Evolutionary conservation across 2,113 vertebrate genomes (phyloP).

Genomic region (Pachycephala philippinensis): DNA sequence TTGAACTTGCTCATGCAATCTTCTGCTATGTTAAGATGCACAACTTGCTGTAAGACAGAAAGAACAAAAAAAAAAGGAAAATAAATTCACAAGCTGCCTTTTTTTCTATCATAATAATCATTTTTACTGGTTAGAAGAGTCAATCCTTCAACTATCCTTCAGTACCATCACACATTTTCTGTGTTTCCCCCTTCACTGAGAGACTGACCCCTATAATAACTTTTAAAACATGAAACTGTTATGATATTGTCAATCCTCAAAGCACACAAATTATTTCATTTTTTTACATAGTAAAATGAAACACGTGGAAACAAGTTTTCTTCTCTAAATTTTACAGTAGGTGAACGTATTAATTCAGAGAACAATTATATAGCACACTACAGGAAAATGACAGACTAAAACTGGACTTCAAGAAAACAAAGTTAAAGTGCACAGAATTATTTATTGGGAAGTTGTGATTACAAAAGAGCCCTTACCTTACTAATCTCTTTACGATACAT

Average conservation of each 20-base stretch:
- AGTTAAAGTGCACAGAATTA: background rate
- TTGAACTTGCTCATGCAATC: slow-evolving; percentile 91
- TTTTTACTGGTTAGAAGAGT: background rate
- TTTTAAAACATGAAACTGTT: background rate
- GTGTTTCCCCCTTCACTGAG: background rate
- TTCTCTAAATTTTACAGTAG: background rate
- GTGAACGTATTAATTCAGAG: background rate
- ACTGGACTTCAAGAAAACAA: background rate
- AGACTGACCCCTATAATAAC: background rate
- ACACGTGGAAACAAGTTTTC: background rate
- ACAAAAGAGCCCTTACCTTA: slow-evolving; percentile 73
- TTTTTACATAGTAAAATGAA: background rate
- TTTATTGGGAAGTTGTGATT: background rate
- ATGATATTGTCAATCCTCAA: background rate
- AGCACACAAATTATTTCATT: background rate
- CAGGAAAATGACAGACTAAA: background rate
- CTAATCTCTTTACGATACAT: slow-evolving; percentile 89
- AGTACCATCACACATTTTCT: background rate
- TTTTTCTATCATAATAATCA: background rate
- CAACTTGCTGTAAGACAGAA: slow-evolving; percentile 82
- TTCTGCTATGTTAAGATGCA: slow-evolving; percentile 91
- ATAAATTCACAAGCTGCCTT: background rate
- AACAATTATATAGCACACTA: background rate
- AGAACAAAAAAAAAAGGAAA: background rate
- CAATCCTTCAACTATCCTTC: background rate